These are phyloP conservation scores for Thymelicus lineola DNA, from an alignment of 2,888 invertebrate genomes.

Conservation along the genomic window DNA sequence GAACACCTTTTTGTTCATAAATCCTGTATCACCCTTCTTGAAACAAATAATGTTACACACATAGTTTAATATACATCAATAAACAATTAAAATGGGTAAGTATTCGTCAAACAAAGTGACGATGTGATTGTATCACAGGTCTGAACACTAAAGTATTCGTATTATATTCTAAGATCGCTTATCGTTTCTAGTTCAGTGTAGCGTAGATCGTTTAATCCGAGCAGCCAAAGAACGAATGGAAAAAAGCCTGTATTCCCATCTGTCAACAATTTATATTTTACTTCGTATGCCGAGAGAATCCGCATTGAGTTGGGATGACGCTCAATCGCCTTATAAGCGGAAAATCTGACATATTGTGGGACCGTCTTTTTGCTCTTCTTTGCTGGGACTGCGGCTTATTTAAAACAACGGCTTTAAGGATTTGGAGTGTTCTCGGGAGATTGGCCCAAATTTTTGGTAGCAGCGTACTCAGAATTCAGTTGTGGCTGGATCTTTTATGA, in stretches of 20 bases:
- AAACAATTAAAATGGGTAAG: no score
- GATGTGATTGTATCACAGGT: no score
- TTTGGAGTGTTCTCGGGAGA: slow-evolving; percentile 26
- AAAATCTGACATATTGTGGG: slow-evolving; percentile 37
- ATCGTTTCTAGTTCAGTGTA: background rate
- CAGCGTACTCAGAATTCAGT: slow-evolving; percentile 6
- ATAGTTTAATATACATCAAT: no score
- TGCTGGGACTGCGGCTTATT: slow-evolving; percentile 27
- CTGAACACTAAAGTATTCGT: no score
- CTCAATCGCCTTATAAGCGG: slow-evolving; percentile 37
- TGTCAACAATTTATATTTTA: slow-evolving; percentile 37
- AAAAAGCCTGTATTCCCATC: slow-evolving; percentile 19
- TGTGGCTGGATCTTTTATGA: slow-evolving; percentile 17
- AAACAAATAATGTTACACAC: no score
- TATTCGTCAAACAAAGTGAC: no score
- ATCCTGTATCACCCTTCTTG: no score
- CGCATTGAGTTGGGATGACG: slow-evolving; percentile 26
- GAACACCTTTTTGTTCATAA: no score
- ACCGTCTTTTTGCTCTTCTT: slow-evolving; percentile 29
- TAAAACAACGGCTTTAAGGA: slow-evolving; percentile 37
- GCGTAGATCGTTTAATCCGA: slow-evolving; percentile 2
- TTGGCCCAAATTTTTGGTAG: slow-evolving; percentile 12
- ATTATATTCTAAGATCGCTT: background rate
- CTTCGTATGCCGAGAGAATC: slow-evolving; percentile 19
- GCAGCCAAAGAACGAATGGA: slow-evolving; percentile 18